Base-by-base conservation (phyloP, 1,140 invertebrate genomes). In the Saccostrea echinata region DNA sequence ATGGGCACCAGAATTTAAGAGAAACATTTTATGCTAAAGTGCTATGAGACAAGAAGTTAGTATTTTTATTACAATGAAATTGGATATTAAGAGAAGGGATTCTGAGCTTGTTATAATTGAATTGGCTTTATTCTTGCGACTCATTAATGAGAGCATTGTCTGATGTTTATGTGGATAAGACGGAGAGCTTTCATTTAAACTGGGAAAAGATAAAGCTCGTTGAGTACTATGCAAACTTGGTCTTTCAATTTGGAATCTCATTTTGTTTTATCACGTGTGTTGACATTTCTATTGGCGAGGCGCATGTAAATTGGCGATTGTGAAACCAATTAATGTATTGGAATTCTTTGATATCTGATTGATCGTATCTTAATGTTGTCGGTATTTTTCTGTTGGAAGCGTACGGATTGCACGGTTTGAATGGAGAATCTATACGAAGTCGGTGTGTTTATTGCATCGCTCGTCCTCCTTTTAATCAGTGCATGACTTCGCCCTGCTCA, bases 311-410 rank as follows among this genome's bases (percentile, higher is more conserved):
- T 76, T 76, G 68, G 68, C 30, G 68, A 76, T 76, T 76, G 68
- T 76, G 68, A 76, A 76, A 76, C 68, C 68, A 76, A 76, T 76
- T 76, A 76, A 76, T 76, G 68, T 76, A 76, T 76, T 76, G 68
- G 68, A 76, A 76, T 76, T 76, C 68, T 76, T 76, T 76, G 68
- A 76, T 76, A 76, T 76, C 68, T 76, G 68, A 76, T 76, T 76
- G 68, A 76, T 76, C 68, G 68, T 76, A 76, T 76, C 68, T 76
- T 76, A 76, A 76, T 76, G 68, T 76, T 76, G 68, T 76, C 68
- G 68, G 68, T 76, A 76, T 76, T 76, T 33, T 33, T 76, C 68
- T 76, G 27, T 76, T 33, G 68, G 68, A 76, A 30, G 68, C 68
- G 68, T 33, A 30, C 24, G 30, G 68, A 76, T 76, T 76, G 68